Percentiles rank a stretch among this genome's conserved stretches.
These are phyloP conservation scores for Varanus salvator DNA, from an alignment of 2,113 vertebrate genomes.

Conservation along the genomic window DNA sequence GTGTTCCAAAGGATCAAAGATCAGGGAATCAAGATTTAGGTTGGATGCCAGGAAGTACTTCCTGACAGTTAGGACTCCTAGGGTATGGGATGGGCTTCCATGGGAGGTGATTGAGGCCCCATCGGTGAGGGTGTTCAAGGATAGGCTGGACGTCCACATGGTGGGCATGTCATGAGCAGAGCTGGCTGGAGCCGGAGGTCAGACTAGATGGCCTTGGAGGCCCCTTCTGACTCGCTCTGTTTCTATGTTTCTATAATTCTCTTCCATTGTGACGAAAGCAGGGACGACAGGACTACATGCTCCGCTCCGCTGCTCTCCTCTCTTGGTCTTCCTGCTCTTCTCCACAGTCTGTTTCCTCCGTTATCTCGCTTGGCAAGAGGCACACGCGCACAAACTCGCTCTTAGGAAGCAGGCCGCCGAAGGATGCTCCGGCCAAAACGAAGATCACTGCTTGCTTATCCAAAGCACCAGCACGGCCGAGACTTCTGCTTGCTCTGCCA, in stretches of 20 bases:
- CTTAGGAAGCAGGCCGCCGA: constrained; percentile 29
- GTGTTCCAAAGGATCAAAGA: no score
- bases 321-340: constrained; percentile 41
- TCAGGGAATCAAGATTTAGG: no score
- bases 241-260: constrained; percentile 41
- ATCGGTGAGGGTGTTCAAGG: no score
- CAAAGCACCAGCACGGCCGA: neutral
- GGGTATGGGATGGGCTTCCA: no score
- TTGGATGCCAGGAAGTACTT: no score
- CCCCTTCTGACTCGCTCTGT: no score
- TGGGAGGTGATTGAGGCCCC: no score
- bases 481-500: neutral
- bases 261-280: constrained; percentile 14
- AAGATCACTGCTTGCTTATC: neutral
- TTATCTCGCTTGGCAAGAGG: constrained; percentile 39
- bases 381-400: constrained; percentile 19
- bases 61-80: no score
- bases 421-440: neutral
- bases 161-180: no score
- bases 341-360: constrained; percentile 20
- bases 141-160: no score
- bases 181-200: no score
- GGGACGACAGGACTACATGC: constrained; percentile 19
- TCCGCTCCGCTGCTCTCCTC: constrained; percentile 24
- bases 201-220: no score